Conservation (phyloP, 2,888 invertebrate genomes). For the Heteromurus nitidus region DNA sequence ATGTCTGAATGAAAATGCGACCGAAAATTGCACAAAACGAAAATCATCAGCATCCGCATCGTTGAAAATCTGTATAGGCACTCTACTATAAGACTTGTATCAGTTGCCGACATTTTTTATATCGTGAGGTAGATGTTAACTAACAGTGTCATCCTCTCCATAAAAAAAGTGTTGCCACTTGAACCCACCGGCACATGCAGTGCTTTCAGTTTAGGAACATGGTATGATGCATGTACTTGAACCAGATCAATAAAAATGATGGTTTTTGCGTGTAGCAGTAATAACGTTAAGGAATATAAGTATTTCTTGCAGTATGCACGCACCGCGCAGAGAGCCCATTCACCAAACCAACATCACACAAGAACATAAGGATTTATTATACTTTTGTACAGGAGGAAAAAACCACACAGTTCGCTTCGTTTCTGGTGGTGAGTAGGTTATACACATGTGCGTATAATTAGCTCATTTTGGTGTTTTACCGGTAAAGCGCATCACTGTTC, state of each 20-base stretch:
- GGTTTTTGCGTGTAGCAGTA: slow-evolving; percentile 25
- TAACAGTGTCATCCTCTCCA: slow-evolving; percentile 38
- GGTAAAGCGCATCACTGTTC: slow-evolving; percentile 36
- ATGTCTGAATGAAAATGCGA: slow-evolving; percentile 9
- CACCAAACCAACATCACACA: slow-evolving; percentile 20
- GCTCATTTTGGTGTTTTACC: slow-evolving; percentile 50
- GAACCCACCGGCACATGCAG: too few relatives aligned
- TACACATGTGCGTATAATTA: slow-evolving; percentile 42
- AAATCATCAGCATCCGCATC: neutral
- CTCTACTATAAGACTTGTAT: too few relatives aligned
- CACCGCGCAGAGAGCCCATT: too few relatives aligned
- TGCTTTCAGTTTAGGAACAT: too few relatives aligned
- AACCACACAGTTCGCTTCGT: slow-evolving; percentile 8
- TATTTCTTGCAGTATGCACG: too few relatives aligned
- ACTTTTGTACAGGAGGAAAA: too few relatives aligned
- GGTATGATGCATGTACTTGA: slow-evolving; percentile 9
- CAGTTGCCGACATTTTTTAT: too few relatives aligned
- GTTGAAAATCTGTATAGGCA: too few relatives aligned
- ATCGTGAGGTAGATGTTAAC: neutral
- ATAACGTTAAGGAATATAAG: slow-evolving; percentile 29
- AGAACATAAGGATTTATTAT: too few relatives aligned
- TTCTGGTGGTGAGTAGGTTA: neutral
- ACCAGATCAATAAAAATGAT: slow-evolving; percentile 29
- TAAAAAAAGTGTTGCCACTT: too few relatives aligned
- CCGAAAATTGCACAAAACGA: neutral